Conservation (phyloP, 2,888 invertebrate species). For the Lycia hirtaria region DNA sequence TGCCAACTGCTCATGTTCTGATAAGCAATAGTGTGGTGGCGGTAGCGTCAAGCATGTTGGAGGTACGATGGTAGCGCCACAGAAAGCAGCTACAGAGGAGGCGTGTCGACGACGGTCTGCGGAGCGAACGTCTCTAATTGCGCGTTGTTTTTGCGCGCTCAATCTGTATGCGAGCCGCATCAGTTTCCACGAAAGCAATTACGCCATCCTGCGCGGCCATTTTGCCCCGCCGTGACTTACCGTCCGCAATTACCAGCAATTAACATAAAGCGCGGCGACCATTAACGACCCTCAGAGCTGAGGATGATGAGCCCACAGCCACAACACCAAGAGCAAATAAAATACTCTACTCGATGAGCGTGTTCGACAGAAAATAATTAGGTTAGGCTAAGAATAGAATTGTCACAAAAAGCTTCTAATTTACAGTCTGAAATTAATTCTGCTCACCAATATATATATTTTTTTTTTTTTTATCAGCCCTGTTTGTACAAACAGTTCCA, state of each 20-base stretch:
- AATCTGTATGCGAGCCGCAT: constrained; percentile 70
- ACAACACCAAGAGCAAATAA: neutral
- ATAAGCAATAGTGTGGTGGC: no score
- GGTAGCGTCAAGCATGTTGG: neutral
- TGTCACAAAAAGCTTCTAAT: no score
- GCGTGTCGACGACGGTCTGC: constrained; percentile 32
- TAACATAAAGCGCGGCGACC: constrained; percentile 56
- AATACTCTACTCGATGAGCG: no score
- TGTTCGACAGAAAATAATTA: no score
- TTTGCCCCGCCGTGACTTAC: constrained; percentile 60
- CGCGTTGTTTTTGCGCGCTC: constrained; percentile 65
- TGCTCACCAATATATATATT: no score
- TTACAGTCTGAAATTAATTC: no score
- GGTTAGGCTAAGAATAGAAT: no score
- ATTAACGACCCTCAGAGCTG: neutral
- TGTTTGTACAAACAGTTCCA: no score
- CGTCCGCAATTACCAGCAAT: constrained; percentile 67
- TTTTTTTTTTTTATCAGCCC: no score
- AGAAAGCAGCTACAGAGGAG: constrained; percentile 23
- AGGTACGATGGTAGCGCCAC: constrained; percentile 25
- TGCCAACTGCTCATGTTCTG: no score
- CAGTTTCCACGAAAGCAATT: constrained; percentile 80
- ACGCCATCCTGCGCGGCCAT: constrained; percentile 80
- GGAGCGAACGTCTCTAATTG: constrained; percentile 58
- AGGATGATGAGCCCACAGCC: neutral